Evolutionary conservation across 2,113 vertebrate species (phyloP), one percentile per base, ranked within the genome.

Genomic region (Neotragus pygmaeus): DNA sequence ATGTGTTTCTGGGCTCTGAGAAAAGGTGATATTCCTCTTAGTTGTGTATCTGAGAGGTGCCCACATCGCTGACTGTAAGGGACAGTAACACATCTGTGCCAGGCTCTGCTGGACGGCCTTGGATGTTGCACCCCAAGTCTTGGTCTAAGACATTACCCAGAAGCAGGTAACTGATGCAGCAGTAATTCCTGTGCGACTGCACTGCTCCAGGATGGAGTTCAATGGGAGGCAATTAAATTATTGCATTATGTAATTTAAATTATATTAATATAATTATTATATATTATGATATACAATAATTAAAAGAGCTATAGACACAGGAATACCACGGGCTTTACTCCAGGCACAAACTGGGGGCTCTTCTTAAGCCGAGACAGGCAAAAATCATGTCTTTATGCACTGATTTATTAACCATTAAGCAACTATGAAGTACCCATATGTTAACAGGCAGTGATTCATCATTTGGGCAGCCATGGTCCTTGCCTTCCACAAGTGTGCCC

Each of bases 1-100:
- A 39, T 15, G 73, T 17, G 58, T 64, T 55, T 23, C 57, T 10
- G 9, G 70, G 88, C 30, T 45, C 11, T 66, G 27, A 43, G 73
- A 39, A 57, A 27, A n/a, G 0, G 0, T 7, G 49, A 33, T 2
- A 14, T 2, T 57, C 75, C 51, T n/a, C 84, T 58, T 17, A 16
- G 45, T 25, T 51, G 60, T 39, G 5, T 6, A 21, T 6, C 33
- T 49, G n/a, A n/a, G 53, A 60, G 33, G n/a, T 8, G 2, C 23
- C 12, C 33, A 8, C 73, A 33, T 47, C 1, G 0, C 10, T 3
- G 2, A 49, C 30, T 6, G 15, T 25, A 43, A 43, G 14, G 3
- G 11, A 13, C 36, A 3, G 2, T 17, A n/a, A 8, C 45, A 45
- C 66, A 28, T 39, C 49, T 66, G 36, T 2, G 23, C 23, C 8